phyloP scores from a whole-genome alignment of 2,797 vertebrate species.

The Bucorvus abyssinicus region DNA sequence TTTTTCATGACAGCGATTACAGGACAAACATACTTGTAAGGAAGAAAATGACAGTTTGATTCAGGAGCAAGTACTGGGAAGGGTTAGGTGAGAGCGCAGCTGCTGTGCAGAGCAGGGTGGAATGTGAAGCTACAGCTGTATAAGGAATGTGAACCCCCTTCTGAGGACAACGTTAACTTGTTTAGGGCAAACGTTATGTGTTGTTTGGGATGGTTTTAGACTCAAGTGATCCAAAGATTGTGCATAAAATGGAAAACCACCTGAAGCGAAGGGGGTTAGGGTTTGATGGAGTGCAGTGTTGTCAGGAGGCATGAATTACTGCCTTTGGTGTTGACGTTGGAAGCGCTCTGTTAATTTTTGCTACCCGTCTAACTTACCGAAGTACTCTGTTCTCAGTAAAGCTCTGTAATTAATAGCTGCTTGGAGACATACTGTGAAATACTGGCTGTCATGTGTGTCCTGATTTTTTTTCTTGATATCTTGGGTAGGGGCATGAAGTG shows the following conservation, averaged over 20 bases:
- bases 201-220: not conserved
- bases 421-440: not conserved
- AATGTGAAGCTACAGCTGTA: not conserved
- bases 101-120: not conserved
- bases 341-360: not conserved
- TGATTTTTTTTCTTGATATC: not conserved
- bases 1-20: not conserved
- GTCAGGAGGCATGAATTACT: not conserved
- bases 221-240: not conserved
- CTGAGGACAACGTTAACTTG: not conserved
- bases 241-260: not conserved
- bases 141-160: not conserved
- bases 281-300: not conserved
- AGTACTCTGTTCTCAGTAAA: not conserved
- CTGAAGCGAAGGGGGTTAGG: not conserved
- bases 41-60: not conserved
- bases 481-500: not conserved
- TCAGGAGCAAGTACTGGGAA: not conserved
- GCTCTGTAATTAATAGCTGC: not conserved
- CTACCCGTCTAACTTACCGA: not conserved
- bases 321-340: not conserved
- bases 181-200: accelerated
- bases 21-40: not conserved
- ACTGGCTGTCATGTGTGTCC: not conserved
- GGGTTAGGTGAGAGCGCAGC: not conserved